Evolutionary conservation across 2,113 vertebrate genomes (phyloP), one percentile per base, ranked within the genome.

Genomic region (Sander lucioperca): DNA sequence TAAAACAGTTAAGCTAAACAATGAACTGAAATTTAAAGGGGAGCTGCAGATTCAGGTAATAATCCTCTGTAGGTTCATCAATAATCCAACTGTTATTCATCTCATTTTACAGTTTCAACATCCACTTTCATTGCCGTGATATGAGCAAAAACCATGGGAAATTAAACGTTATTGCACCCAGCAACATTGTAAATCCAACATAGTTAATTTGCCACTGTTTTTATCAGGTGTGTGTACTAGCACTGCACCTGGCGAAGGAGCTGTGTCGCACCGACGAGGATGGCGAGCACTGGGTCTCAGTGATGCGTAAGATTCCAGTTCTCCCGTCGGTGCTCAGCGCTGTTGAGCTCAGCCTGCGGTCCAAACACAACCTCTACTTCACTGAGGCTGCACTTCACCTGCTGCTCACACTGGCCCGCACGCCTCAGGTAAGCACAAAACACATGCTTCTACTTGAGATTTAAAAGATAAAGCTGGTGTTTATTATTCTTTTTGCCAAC

Each of bases 341-440:
- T 0, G 87, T 99, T 62, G 98, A 99, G 92, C 95, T 98, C 91
- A 99, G 97, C 91, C 95, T 99, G 61, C 95, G 97, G 54, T 88
- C 96, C 86, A 99, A 97, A 90, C 96, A 97, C 90, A 99, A 99
- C 92, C 96, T 99, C 13, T 97, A 97, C 87, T 99, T 99, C 92
- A 97, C 97, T 0, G 98, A 99, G 90, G 98, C 98, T 0, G 94
- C 96, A 0, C 93, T 99, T 15, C 98, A 99, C 88, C 94, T 99
- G 89, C 96, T 99, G 74, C 96, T 99, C 80, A 98, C 97, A 0
- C 93, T 99, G 84, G 97, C 97, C n/a, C 96, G 95, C 70, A 98
- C 97, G 3, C 97, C 97, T 13, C 97, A 98, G 97, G 98, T 99
- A 91, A 89, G 67, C 65, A 45, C 43, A 21, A 19, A 53, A 30